Evolutionary conservation across 1,140 invertebrate species (phyloP), one percentile per base, ranked within the genome.

Genomic region (Riptortus pedestris): DNA sequence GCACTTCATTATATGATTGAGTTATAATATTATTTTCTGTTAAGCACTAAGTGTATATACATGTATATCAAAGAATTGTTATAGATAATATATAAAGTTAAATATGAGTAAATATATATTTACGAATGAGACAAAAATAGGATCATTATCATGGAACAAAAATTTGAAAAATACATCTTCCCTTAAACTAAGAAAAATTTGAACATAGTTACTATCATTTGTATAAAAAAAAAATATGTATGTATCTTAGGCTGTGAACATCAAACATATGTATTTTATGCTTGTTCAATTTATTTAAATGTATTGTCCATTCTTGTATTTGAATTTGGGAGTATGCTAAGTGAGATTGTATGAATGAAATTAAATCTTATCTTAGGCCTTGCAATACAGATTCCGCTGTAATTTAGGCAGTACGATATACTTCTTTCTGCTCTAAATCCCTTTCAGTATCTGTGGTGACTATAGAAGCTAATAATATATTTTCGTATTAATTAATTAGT

Each of bases 181-280:
- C 31, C 31, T 38, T 38, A 38, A 38, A 7, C 14, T 14, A n/a
- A n/a, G n/a, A n/a, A n/a, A n/a, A 38, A 5, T 38, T 38, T 38
- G 31, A 38, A 38, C 14, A 38, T 38, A 14, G 14, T 38, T 38
- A 38, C 31, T 38, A 47, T 47, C 18, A 47, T 20, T n/a, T 47
- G 22, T 47, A 22, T 47, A n/a, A 20, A 47, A 47, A 22, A 47
- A 20, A 47, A 47, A 47, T n/a, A 47, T 24, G 26, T 55, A 55
- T 55, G 51, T 55, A 55, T 55, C 51, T 55, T 55, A 24, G 51
- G 51, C 51, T 55, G 51, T 55, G 51, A 55, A 55, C 5, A 38
- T n/a, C 18, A 20, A 22, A 47, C 45, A 47, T 47, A 47, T 47
- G 18, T 47, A 20, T 20, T 47, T 22, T 47, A 24, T 24, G 14